phyloP scores from a whole-genome alignment of 1,140 invertebrate genomes.

The Microplitis mediator region DNA sequence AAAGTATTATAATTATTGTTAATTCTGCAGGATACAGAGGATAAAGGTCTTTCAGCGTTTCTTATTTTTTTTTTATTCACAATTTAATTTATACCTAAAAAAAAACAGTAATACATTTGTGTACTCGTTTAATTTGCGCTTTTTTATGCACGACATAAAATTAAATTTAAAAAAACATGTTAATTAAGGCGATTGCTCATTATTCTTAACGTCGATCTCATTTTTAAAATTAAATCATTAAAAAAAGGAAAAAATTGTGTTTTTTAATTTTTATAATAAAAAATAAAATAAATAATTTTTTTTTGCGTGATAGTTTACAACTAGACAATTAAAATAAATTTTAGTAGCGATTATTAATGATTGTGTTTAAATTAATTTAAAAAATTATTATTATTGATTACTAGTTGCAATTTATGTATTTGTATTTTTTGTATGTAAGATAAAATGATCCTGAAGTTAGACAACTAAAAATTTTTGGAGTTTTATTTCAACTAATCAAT shows the following conservation, averaged over 20 bases:
- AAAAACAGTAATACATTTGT: conserved; percentile 10
- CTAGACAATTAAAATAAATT: too few relatives aligned
- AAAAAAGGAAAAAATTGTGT: conserved; percentile 8
- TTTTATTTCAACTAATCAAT: too few relatives aligned
- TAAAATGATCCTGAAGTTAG: too few relatives aligned
- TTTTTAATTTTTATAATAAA: background rate
- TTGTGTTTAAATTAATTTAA: too few relatives aligned
- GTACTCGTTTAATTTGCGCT: conserved; percentile 32
- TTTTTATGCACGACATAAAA: conserved; percentile 38
- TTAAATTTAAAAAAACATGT: conserved; percentile 19
- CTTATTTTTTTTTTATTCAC: too few relatives aligned
- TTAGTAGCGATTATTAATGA: too few relatives aligned
- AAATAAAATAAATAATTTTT: background rate
- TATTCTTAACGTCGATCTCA: conserved; percentile 57
- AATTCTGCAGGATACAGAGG: background rate
- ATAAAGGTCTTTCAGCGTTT: background rate
- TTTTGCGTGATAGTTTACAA: too few relatives aligned
- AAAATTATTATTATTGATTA: too few relatives aligned
- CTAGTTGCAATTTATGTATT: too few relatives aligned
- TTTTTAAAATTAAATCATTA: conserved; percentile 51
- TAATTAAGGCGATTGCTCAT: conserved; percentile 46
- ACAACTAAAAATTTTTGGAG: too few relatives aligned
- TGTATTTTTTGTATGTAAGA: too few relatives aligned
- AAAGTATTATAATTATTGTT: conserved; percentile 11
- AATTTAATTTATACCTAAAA: background rate